Percentiles rank a stretch among this genome's conserved stretches.
Conservation (phyloP, 2,797 vertebrate species). For the Acropternis orthonyx region DNA sequence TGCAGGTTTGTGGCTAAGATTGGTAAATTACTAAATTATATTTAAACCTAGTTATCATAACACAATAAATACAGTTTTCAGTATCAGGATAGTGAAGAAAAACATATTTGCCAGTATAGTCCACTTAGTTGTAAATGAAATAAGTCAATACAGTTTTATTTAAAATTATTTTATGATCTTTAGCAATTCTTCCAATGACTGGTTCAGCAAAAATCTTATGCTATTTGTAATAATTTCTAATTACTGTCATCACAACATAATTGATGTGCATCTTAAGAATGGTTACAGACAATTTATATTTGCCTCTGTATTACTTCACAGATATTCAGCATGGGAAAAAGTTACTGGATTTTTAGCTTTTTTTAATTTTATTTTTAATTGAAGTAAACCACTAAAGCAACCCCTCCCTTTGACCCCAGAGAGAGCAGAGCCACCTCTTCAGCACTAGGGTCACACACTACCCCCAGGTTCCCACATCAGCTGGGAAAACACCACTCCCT, state of each 20-base stretch:
- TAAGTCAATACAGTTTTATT: not conserved
- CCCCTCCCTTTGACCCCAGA: not conserved
- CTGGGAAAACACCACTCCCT: not conserved
- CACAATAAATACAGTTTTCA: not conserved
- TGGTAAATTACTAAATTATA: not conserved
- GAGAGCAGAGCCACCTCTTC: rapidly evolving
- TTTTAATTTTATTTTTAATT: too few relatives aligned
- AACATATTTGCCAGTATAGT: not conserved
- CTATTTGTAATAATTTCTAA: not conserved
- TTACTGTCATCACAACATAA: not conserved
- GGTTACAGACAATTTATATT: not conserved
- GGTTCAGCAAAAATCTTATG: not conserved
- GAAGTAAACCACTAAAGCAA: not conserved
- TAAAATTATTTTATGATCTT: not conserved
- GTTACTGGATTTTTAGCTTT: not conserved
- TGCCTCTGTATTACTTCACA: not conserved
- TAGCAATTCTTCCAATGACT: not conserved
- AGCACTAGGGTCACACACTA: not conserved
- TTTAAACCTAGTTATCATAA: not conserved
- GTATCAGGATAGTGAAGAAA: not conserved
- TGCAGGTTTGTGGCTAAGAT: not conserved
- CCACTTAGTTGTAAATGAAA: not conserved
- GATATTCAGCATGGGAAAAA: not conserved
- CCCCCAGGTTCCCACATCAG: rapidly evolving
- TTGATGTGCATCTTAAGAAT: not conserved